Percentiles rank a stretch among this genome's conserved stretches.
Conservation (phyloP, 2,113 vertebrate species). For the Ibidorhyncha struthersii region DNA sequence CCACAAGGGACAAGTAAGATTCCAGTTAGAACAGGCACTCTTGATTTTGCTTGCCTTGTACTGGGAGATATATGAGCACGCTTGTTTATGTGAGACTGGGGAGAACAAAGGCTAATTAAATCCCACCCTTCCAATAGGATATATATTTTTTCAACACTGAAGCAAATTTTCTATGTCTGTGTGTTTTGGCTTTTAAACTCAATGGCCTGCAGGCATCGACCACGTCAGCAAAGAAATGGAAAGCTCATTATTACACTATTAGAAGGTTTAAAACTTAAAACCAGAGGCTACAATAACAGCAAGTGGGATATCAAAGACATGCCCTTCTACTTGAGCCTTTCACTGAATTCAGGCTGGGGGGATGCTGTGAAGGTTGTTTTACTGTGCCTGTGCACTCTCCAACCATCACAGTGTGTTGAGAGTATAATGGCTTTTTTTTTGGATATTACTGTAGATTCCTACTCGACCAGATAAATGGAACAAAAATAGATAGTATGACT, state of each 20-base stretch:
- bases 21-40: background rate
- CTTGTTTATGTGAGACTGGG: slow-evolving; percentile 28
- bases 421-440: background rate
- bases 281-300: slow-evolving; percentile 39
- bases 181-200: slow-evolving; percentile 53
- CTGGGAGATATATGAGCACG: background rate
- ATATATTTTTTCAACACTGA: slow-evolving; percentile 56
- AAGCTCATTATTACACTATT: slow-evolving; percentile 32
- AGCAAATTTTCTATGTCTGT: slow-evolving; percentile 23
- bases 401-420: background rate
- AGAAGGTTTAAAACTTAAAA: slow-evolving; percentile 44
- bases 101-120: slow-evolving; percentile 56
- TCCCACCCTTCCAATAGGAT: slow-evolving; percentile 25
- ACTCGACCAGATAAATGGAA: background rate
- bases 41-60: background rate
- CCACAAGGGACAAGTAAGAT: background rate
- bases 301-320: slow-evolving; percentile 9
- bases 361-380: slow-evolving; percentile 37
- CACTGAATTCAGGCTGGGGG: background rate
- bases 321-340: slow-evolving; percentile 20
- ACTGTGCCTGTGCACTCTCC: background rate
- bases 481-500: background rate
- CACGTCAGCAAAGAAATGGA: slow-evolving; percentile 34
- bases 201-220: slow-evolving; percentile 20
- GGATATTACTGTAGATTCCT: background rate